Percentiles rank a stretch among this genome's conserved stretches.
Evolutionary conservation across 2,797 vertebrate species (phyloP).

Genomic region (Fringilla coelebs): DNA sequence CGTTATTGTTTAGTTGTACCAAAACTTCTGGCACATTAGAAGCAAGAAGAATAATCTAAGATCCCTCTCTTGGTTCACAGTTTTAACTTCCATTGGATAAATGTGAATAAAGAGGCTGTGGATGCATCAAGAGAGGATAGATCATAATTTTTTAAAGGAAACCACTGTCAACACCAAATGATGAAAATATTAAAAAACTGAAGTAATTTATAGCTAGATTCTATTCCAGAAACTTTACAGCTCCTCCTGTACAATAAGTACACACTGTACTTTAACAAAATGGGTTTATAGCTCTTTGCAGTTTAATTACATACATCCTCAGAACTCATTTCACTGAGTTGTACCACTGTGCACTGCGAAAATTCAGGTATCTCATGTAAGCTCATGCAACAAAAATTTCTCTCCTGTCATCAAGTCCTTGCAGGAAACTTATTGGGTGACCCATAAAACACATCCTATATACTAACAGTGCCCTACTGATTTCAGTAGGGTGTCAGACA

Average conservation of each 20-base stretch:
- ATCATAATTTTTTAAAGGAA: constrained; percentile 19
- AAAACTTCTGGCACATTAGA: background rate
- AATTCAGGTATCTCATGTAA: background rate
- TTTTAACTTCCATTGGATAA: background rate
- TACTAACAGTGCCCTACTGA: background rate
- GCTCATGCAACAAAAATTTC: background rate
- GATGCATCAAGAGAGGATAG: background rate
- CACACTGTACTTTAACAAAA: background rate
- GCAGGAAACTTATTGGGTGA: background rate
- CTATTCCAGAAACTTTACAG: background rate
- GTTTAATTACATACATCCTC: background rate
- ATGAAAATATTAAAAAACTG: background rate
- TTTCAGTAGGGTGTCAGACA: background rate
- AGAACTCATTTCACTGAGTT: background rate
- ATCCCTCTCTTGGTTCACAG: background rate
- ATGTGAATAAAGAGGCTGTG: background rate
- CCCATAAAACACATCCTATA: background rate
- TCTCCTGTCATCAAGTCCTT: background rate
- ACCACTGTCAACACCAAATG: background rate
- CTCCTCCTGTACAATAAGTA: background rate
- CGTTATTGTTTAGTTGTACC: background rate
- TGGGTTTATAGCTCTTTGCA: background rate
- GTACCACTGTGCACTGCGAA: background rate
- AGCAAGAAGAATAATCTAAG: background rate
- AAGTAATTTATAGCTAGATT: background rate